phyloP scores from a whole-genome alignment of 2,113 vertebrate species.

The Bubalus kerabau region DNA sequence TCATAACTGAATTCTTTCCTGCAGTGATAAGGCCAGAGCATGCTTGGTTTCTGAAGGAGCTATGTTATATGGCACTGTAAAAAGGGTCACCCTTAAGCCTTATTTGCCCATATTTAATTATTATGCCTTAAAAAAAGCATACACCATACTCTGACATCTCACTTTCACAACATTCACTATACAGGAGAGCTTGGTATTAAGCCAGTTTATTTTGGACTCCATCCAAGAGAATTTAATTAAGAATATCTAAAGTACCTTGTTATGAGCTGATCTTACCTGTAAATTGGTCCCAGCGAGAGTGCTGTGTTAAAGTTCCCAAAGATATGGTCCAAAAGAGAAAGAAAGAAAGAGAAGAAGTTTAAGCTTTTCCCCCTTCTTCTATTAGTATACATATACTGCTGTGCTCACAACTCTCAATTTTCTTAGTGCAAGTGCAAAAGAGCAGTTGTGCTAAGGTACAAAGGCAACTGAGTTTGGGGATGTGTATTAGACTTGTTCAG shows the following conservation, averaged over 20 bases:
- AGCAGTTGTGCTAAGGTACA: not conserved
- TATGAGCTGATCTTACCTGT: slow-evolving; percentile 10
- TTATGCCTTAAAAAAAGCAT: not conserved
- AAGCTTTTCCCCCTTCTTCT: not conserved
- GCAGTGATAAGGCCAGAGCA: not conserved
- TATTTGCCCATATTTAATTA: slow-evolving; percentile 8
- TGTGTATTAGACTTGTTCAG: not conserved
- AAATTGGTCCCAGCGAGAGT: slow-evolving; percentile 35
- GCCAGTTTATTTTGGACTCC: not conserved
- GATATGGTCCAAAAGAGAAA: not conserved
- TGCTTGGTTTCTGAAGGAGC: not conserved
- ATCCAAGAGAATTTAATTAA: slow-evolving; percentile 33
- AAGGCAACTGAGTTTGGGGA: not conserved
- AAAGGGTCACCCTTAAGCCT: not conserved
- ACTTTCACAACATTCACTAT: not conserved
- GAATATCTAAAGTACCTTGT: not conserved
- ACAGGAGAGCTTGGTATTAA: not conserved
- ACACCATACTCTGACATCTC: not conserved
- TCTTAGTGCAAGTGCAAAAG: not conserved
- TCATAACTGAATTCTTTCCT: slow-evolving; percentile 15
- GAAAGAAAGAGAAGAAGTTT: not conserved
- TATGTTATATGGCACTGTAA: not conserved
- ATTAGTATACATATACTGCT: not conserved
- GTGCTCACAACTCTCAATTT: not conserved
- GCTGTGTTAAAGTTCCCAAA: not conserved